Conservation (phyloP, 2,797 vertebrate genomes). For the Anguilla obscura region DNA sequence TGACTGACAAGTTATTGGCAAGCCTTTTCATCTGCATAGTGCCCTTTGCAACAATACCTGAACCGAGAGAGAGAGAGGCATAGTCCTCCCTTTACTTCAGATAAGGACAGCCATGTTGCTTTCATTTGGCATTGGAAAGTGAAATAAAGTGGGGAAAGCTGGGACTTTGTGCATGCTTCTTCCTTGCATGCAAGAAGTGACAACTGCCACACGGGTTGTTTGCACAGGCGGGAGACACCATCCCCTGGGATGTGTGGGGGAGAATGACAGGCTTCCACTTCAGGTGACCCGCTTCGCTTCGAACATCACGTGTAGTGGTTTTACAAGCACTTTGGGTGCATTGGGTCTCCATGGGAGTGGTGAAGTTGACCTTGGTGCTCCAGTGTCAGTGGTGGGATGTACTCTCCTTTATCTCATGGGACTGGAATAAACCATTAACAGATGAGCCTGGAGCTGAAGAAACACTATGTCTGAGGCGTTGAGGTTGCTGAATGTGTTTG, state of each 20-base stretch:
- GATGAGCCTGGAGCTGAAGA: background rate
- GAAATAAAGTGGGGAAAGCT: background rate
- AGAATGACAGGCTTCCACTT: background rate
- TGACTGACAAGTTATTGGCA: background rate
- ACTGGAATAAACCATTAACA: constrained; percentile 12
- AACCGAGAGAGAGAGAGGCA: background rate
- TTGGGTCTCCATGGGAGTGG: constrained; percentile 34
- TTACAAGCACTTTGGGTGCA: constrained; percentile 50
- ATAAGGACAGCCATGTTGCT: background rate
- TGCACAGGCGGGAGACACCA: constrained; percentile 54
- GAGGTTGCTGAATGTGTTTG: constrained; percentile 4
- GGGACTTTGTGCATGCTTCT: background rate
- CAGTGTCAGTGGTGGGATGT: background rate
- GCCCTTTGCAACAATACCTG: background rate
- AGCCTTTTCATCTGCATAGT: background rate
- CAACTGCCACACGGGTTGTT: constrained; percentile 38
- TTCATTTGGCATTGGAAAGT: background rate
- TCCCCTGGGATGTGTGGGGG: constrained; percentile 13
- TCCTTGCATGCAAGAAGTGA: background rate
- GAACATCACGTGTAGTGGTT: constrained; percentile 68
- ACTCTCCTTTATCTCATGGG: constrained; percentile 21
- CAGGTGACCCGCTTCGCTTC: constrained; percentile 61
- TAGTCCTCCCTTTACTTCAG: background rate
- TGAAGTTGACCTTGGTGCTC: constrained; percentile 29
- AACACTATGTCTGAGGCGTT: background rate